phyloP scores from a whole-genome alignment of 2,113 vertebrate species.

The Cyanoderma ruficeps region DNA sequence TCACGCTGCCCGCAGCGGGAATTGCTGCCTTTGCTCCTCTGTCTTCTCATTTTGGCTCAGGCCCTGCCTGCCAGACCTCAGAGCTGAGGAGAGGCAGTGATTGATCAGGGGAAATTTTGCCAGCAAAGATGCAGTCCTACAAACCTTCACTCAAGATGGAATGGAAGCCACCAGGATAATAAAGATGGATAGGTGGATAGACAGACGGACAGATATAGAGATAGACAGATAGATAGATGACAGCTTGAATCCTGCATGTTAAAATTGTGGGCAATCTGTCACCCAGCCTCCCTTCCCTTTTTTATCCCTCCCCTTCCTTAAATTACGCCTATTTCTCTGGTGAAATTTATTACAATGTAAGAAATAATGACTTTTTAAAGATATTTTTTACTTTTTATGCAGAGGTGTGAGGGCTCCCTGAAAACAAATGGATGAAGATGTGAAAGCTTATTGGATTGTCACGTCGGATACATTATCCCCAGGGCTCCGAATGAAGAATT shows the following conservation, averaged over 20 bases:
- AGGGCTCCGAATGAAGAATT: conserved; percentile 66
- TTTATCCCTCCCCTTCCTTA: neutral
- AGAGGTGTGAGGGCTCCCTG: conserved; percentile 34
- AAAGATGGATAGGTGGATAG: conserved; percentile 10
- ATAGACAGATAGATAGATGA: conserved; percentile 1
- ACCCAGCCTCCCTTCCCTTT: neutral
- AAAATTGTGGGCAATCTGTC: conserved; percentile 7
- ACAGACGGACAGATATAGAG: conserved; percentile 2
- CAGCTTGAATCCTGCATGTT: neutral
- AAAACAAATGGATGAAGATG: conserved; percentile 54
- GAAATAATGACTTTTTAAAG: conserved; percentile 39
- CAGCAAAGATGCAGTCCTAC: neutral
- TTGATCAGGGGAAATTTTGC: neutral
- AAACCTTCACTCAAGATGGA: neutral
- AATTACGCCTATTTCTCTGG: neutral
- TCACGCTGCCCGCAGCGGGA: neutral
- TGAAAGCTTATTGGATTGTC: conserved; percentile 66
- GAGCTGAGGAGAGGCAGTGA: neutral
- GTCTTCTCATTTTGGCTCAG: neutral
- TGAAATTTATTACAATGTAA: conserved; percentile 41
- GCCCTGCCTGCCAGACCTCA: neutral
- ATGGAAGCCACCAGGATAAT: neutral
- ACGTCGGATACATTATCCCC: conserved; percentile 53
- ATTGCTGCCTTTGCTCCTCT: neutral
- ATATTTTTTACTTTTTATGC: conserved; percentile 62